Evolutionary conservation across 1,140 invertebrate genomes (phyloP).

Genomic region (Geopemphigus sp.): DNA sequence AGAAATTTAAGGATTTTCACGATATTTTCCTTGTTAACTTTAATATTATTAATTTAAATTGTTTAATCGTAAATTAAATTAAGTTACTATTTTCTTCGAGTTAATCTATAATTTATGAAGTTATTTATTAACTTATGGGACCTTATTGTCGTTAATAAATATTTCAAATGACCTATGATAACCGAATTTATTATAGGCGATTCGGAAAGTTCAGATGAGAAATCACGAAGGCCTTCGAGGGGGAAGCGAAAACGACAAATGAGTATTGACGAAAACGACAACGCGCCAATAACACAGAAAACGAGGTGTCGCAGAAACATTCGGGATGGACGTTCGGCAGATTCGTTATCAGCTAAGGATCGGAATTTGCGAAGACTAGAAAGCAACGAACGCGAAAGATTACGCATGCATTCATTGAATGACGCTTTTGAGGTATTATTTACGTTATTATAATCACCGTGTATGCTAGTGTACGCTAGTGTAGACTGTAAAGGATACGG

Average conservation of each 20-base stretch:
- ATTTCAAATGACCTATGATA: too few species aligned
- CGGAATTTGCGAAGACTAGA: constrained; percentile 77
- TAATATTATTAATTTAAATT: too few species aligned
- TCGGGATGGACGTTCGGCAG: constrained; percentile 63
- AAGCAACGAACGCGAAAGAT: constrained; percentile 82
- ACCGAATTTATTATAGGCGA: neutral
- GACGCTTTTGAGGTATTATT: constrained; percentile 75
- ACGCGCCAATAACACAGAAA: neutral
- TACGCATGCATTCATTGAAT: constrained; percentile 85
- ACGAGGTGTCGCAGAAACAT: constrained; percentile 17
- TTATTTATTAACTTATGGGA: too few species aligned
- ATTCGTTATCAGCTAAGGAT: constrained; percentile 69
- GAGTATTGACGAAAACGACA: neutral
- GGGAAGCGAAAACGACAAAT: constrained; percentile 33
- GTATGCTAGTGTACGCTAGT: too few species aligned
- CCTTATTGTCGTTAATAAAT: too few species aligned
- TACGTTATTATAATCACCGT: too few species aligned
- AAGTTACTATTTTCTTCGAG: too few species aligned
- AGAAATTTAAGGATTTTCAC: too few species aligned
- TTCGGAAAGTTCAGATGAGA: constrained; percentile 28
- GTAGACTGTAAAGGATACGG: too few species aligned
- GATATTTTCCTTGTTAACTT: too few species aligned
- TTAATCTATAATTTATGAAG: too few species aligned
- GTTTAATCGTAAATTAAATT: too few species aligned
- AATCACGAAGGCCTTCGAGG: neutral